Conservation (phyloP, 2,888 invertebrate species). For the Sipha maydis region DNA sequence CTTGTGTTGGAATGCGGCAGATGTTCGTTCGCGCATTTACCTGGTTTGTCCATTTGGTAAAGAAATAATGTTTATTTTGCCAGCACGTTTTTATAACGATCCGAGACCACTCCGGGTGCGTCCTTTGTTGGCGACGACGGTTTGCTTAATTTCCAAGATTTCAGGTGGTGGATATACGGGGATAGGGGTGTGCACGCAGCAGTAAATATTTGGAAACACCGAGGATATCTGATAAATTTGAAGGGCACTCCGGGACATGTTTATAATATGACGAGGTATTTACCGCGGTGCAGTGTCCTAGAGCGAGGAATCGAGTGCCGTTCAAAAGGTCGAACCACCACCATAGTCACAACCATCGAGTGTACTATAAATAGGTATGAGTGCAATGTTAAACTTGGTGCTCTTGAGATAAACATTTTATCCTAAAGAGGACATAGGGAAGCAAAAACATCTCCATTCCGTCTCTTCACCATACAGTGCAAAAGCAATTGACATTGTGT, state of each 20-base stretch:
- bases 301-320: not conserved
- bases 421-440: not conserved
- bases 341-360: not conserved
- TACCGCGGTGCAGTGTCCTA: not conserved
- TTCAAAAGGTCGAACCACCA: not conserved
- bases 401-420: not conserved
- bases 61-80: constrained; percentile 61
- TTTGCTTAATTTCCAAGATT: constrained; percentile 30
- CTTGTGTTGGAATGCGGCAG: constrained; percentile 50
- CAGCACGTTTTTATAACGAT: constrained; percentile 47
- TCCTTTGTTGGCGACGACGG: constrained; percentile 14
- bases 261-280: not conserved
- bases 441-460: not conserved
- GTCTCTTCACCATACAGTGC: not conserved
- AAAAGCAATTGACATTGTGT: not conserved
- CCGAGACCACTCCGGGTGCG: not conserved
- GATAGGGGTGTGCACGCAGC: not conserved
- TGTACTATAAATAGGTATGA: not conserved
- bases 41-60: constrained; percentile 22
- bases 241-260: constrained; percentile 39
- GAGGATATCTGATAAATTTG: constrained; percentile 44
- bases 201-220: constrained; percentile 56
- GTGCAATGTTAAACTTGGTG: not conserved
- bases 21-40: constrained; percentile 44
- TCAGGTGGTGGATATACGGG: not conserved